phyloP scores from a whole-genome alignment of 2,113 vertebrate genomes.

The Phodopus roborovskii region DNA sequence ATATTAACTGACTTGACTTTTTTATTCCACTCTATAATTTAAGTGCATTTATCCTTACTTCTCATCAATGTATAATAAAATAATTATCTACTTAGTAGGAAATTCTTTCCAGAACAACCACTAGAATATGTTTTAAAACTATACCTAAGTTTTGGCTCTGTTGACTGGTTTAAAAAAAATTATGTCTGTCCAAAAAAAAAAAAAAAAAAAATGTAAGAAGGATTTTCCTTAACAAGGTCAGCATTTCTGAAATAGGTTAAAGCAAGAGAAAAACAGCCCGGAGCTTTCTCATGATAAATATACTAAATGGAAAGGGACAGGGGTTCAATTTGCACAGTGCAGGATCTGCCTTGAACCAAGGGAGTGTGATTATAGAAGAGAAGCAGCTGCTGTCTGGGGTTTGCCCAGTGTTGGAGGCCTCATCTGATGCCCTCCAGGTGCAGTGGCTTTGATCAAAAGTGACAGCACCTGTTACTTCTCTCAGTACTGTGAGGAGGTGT shows the following conservation, averaged over 20 bases:
- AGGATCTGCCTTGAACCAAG: not conserved
- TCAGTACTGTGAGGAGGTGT: not conserved
- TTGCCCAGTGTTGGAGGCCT: conserved; percentile 6
- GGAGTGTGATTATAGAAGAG: not conserved
- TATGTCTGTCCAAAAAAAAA: conserved; percentile 17
- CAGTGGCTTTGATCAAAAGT: conserved; percentile 16
- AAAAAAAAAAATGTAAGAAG: conserved; percentile 57
- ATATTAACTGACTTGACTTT: conserved; percentile 80
- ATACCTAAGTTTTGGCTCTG: conserved; percentile 64
- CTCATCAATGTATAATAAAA: conserved; percentile 83
- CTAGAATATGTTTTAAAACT: conserved; percentile 76
- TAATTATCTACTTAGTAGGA: conserved; percentile 84
- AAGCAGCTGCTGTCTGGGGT: not conserved
- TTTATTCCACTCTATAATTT: conserved; percentile 76
- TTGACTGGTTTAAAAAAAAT: conserved; percentile 49
- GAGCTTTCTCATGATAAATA: not conserved
- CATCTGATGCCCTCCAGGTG: not conserved
- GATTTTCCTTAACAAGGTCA: conserved; percentile 65
- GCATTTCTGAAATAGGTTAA: conserved; percentile 65
- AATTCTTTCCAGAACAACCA: conserved; percentile 80
- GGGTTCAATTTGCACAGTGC: not conserved
- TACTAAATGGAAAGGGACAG: conserved; percentile 48
- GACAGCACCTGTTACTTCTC: not conserved
- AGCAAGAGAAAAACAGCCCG: conserved; percentile 17
- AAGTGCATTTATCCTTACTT: conserved; percentile 53